Evolutionary conservation across 2,888 invertebrate genomes (phyloP).

Genomic region (Hybos culiciformis): DNA sequence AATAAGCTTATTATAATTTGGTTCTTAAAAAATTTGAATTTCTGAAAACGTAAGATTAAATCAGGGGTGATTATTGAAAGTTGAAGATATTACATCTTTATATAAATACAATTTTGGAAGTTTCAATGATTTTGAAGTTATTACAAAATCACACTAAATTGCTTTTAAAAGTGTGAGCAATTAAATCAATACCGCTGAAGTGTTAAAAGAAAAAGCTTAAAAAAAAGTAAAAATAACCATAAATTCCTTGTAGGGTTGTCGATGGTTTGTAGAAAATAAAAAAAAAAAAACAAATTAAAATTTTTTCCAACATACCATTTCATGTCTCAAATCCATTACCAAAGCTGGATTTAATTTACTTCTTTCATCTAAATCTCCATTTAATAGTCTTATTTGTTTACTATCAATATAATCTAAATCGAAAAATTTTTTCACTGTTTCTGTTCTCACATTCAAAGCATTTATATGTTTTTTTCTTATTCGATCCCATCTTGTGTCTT

Average conservation of each 20-base stretch:
- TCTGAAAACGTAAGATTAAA: background rate
- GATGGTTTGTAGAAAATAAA: background rate
- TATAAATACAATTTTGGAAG: background rate
- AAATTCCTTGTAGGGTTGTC: too few relatives aligned
- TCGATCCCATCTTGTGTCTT: conserved; percentile 34
- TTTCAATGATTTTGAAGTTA: too few relatives aligned
- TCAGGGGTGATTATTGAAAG: background rate
- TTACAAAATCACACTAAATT: too few relatives aligned
- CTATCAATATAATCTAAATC: conserved; percentile 29
- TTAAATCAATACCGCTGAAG: too few relatives aligned
- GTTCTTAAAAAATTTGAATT: background rate
- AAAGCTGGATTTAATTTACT: conserved; percentile 26
- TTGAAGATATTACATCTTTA: background rate
- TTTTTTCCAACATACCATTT: conserved; percentile 24
- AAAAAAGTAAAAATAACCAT: too few relatives aligned
- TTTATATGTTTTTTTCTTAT: conserved; percentile 29
- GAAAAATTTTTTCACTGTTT: conserved; percentile 29
- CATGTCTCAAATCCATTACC: conserved; percentile 34
- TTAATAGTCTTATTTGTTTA: conserved; percentile 23
- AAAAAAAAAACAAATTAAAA: background rate
- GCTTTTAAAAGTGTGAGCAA: too few relatives aligned
- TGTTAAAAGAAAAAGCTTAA: too few relatives aligned
- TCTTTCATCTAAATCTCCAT: conserved; percentile 18
- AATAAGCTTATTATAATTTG: conserved; percentile 19
- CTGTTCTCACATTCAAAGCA: conserved; percentile 23